Evolutionary conservation across 2,113 vertebrate species (phyloP).

Genomic region (human): DNA sequence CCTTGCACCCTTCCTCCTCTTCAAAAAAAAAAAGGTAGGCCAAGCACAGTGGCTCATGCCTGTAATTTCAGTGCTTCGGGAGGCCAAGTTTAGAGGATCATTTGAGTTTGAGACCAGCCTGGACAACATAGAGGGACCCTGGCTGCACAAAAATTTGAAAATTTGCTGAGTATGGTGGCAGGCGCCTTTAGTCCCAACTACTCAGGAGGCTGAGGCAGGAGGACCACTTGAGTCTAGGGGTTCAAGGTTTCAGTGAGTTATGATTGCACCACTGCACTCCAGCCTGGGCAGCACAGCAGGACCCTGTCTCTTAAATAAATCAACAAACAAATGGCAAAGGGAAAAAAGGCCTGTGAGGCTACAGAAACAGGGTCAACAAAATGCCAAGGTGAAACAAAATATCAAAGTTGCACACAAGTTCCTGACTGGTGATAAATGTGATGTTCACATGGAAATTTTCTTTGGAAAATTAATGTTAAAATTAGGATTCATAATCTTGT

Average conservation of each 20-base stretch:
- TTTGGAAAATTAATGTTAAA: slow-evolving; percentile 28
- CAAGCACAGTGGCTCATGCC: not conserved
- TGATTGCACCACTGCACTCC: not conserved
- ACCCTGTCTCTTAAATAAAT: not conserved
- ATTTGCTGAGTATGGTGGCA: not conserved
- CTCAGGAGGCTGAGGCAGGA: not conserved
- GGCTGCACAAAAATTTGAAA: not conserved
- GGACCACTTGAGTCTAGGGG: not conserved
- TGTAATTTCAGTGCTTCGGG: not conserved
- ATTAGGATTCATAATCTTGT: not conserved
- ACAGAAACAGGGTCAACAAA: not conserved
- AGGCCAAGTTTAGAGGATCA: not conserved
- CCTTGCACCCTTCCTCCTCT: not conserved
- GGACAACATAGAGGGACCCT: not conserved
- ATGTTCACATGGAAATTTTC: not conserved
- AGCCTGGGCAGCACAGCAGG: not conserved
- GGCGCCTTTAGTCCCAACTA: not conserved
- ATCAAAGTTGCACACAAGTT: not conserved
- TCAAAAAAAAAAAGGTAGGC: not conserved
- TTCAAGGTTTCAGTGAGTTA: not conserved
- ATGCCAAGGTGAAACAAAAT: not conserved
- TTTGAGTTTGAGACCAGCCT: not conserved
- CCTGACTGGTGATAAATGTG: not conserved
- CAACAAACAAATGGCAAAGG: not conserved
- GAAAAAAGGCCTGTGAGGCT: not conserved